Base-by-base conservation (phyloP, 2,797 vertebrate species). In the Protosalanx chinensis region DNA sequence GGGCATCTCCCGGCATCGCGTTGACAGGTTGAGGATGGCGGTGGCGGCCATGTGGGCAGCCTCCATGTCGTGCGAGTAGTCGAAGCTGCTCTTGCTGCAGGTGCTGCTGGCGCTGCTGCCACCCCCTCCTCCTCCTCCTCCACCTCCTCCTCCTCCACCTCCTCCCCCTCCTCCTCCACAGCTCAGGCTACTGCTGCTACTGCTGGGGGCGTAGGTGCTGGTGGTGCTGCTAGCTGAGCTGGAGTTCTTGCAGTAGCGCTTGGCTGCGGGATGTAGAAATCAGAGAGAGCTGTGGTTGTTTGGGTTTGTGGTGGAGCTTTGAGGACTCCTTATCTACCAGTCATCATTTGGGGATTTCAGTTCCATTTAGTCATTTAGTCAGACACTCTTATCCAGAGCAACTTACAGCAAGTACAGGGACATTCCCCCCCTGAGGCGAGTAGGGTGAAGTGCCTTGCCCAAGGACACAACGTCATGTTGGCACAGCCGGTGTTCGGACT, bases 21-120 rank as follows among this genome's bases (percentile, higher is more conserved):
- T 98, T 82, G 97, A 98, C 85, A 98, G 93, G 90, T 98, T 98
- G 89, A 98, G 94, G 90, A 98, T 98, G 89, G 97, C 97, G 0
- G 96, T 96, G 75, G 97, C 97, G 0, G 97, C 97, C 96, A 98
- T 98, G 91, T 98, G 97, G 0, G 96, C 96, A 0, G 97, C 97
- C 91, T 98, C 96, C 95, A 97, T 94, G 89, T 99, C 97, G 70
- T 98, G 97, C 20, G 95, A 96, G 92, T 96, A 99, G 93, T 99
- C 97, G 67, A 98, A 99, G 94, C 97, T 99, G 94, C 97, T 98
- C 88, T 98, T 98, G 94, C 97, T 98, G 93, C 97, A 98, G 75
- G 97, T 98, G 91, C 97, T 98, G 93, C 97, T 98, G 90, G 96
- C 97, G 67, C 97, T 99, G 94, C 97, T 98, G 85, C 97, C 95